phyloP scores from a whole-genome alignment of 2,888 invertebrate species.

The Chymomyza procnemis region DNA sequence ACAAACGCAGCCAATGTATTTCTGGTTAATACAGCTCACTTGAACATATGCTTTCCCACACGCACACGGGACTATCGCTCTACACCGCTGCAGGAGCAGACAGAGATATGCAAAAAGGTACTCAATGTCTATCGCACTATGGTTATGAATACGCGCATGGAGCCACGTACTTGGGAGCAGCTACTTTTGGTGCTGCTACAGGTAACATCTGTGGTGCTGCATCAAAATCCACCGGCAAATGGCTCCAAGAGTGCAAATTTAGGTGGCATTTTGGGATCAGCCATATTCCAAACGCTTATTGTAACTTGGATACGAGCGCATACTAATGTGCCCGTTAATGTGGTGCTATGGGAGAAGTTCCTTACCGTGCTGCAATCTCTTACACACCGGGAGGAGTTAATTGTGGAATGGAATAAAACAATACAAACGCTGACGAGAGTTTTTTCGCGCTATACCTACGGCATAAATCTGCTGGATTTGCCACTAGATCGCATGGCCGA shows the following conservation, averaged over 20 bases:
- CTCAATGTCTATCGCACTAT: constrained; percentile 97
- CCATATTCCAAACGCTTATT: constrained; percentile 94
- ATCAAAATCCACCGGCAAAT: constrained; percentile 83
- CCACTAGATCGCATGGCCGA: constrained; percentile 89
- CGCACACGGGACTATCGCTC: constrained; percentile 81
- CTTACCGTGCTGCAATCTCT: constrained; percentile 90
- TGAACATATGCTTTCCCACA: constrained; percentile 80
- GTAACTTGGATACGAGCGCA: constrained; percentile 99
- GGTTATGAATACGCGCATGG: constrained; percentile 97
- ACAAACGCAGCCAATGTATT: constrained; percentile 97
- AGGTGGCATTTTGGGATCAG: constrained; percentile 89
- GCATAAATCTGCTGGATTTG: constrained; percentile 92
- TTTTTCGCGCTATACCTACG: constrained; percentile 95
- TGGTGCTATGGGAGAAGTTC: constrained; percentile 95
- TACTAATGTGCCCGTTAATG: constrained; percentile 92
- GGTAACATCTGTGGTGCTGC: constrained; percentile 93
- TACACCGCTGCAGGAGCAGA: constrained; percentile 92
- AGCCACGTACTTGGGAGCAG: constrained; percentile 95
- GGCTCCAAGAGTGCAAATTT: constrained; percentile 84
- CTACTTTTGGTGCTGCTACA: constrained; percentile 90
- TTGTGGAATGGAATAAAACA: constrained; percentile 99
- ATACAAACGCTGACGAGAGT: constrained; percentile 97
- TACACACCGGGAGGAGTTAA: constrained; percentile 95
- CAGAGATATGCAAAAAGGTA: constrained; percentile 96
- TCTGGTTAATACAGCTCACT: constrained; percentile 81